Base-by-base conservation (phyloP, 2,888 invertebrate species). In the Erannis defoliaria region DNA sequence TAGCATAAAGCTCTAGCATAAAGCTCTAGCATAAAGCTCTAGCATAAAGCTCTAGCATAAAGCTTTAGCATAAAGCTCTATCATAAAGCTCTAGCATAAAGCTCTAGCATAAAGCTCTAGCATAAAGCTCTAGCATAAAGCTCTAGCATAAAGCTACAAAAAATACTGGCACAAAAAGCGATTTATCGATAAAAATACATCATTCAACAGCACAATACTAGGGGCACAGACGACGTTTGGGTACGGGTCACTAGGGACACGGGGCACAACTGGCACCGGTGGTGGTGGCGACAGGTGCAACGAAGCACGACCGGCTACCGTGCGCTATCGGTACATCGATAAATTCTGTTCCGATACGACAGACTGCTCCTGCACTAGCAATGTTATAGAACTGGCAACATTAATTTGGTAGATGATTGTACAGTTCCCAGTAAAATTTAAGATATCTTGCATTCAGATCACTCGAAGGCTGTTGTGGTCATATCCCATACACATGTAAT, bases 231-330 rank as follows among this genome's bases (percentile, higher is more conserved):
- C 33, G 46, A 46, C 12, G 40, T 23, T 35, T 33, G 51, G 35
- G 37, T 53, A 49, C 19, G 31, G 40, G 38, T 65, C 53, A 46
- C 50, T 26, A 16, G 50, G 50, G 18, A 48, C 38, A n/a, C 14
- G 16, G 29, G 40, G 51, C 35, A 12, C 12, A 29, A 29, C n/a
- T n/a, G n/a, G n/a, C n/a, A n/a, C n/a, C n/a, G n/a, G n/a, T n/a
- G n/a, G 40, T 54, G 56, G 16, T 48, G 78, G 84, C 74, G 89
- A 86, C 90, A 90, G 90, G 88, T 90, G 90, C 82, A 81, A 19
- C 31, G 42, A 73, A 81, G 78, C 76, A 77, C 77, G 61, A 73
- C 64, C 62, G 73, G 68, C 65, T 60, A 72, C 71, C 74, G 73
- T 71, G 73, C 76, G 74, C 74, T 81, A 82, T 84, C 81, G 82